Conservation (phyloP, 92 coral and sea anemone species). For the Nematostella vectensis region DNA sequence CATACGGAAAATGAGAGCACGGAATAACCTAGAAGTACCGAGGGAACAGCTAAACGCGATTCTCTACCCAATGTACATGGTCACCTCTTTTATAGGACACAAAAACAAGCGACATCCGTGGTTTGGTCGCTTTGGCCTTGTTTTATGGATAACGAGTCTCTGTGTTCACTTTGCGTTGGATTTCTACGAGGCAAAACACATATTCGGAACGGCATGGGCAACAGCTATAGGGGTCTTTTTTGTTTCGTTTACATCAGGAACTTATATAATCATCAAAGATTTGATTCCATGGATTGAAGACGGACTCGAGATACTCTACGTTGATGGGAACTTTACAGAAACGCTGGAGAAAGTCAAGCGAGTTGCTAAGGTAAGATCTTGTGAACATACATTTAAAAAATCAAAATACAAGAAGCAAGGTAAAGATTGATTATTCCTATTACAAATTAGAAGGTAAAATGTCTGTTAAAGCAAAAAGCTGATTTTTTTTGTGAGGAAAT, state of each 20-base stretch:
- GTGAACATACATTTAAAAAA: too few relatives aligned
- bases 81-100: slow-evolving; percentile 80
- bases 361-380: slow-evolving; percentile 73
- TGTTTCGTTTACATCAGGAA: slow-evolving; percentile 71
- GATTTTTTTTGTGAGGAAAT: too few relatives aligned
- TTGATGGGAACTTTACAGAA: slow-evolving; percentile 72
- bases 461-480: too few relatives aligned
- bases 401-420: too few relatives aligned
- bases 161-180: slow-evolving; percentile 76
- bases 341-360: slow-evolving; percentile 58
- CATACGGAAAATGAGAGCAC: slow-evolving; percentile 45
- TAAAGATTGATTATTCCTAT: too few relatives aligned
- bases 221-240: slow-evolving; percentile 77
- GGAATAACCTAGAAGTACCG: slow-evolving; percentile 15
- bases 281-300: slow-evolving; percentile 94
- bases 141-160: slow-evolving; percentile 60
- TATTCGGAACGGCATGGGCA: slow-evolving; percentile 97
- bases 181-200: slow-evolving; percentile 87
- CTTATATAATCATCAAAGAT: slow-evolving; percentile 44
- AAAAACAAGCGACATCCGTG: slow-evolving; percentile 55
- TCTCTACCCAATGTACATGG: slow-evolving; percentile 53
- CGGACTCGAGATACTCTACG: slow-evolving; percentile 65
- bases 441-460: too few relatives aligned
- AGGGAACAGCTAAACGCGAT: slow-evolving; percentile 53
- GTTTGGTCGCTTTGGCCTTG: slow-evolving; percentile 48